A percentile compares a stretch with the other conserved stretches of the same genome.
Conservation (phyloP, 2,797 vertebrate species). For the Margarornis squamiger region DNA sequence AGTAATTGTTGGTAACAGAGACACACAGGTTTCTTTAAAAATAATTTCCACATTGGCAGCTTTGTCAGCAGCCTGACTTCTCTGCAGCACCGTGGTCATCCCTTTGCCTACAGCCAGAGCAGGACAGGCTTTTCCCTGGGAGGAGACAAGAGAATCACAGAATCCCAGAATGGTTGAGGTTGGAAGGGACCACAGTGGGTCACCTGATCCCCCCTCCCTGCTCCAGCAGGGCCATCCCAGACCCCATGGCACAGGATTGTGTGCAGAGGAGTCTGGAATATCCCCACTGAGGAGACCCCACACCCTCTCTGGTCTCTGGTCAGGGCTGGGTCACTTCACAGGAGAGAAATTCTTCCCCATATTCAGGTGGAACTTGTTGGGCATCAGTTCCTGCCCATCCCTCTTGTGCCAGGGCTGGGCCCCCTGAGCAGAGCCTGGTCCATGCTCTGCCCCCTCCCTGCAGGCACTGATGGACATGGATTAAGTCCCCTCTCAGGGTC, state of each 20-base stretch:
- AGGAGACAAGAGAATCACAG: not conserved
- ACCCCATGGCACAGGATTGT: not conserved
- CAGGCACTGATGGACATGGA: not conserved
- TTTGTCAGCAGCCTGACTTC: not conserved
- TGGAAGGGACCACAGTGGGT: not conserved
- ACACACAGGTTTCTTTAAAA: not conserved
- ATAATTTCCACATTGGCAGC: not conserved
- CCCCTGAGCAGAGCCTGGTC: not conserved
- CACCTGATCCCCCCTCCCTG: not conserved
- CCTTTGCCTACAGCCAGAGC: not conserved
- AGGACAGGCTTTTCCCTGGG: not conserved
- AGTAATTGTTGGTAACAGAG: not conserved
- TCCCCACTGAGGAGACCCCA: not conserved
- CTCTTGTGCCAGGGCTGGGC: not conserved
- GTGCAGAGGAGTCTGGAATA: accelerated
- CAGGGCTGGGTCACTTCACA: not conserved
- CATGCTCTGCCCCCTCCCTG: not conserved
- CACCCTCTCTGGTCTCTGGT: not conserved
- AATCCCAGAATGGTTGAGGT: not conserved
- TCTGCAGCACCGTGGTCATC: not conserved
- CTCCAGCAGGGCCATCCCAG: not conserved
- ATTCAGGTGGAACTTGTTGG: not conserved
- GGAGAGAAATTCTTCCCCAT: not conserved
- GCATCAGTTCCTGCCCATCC: not conserved
- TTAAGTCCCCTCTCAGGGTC: not conserved